Base-by-base conservation (phyloP, 1,140 invertebrate genomes). In the Apocrypta bakeri region DNA sequence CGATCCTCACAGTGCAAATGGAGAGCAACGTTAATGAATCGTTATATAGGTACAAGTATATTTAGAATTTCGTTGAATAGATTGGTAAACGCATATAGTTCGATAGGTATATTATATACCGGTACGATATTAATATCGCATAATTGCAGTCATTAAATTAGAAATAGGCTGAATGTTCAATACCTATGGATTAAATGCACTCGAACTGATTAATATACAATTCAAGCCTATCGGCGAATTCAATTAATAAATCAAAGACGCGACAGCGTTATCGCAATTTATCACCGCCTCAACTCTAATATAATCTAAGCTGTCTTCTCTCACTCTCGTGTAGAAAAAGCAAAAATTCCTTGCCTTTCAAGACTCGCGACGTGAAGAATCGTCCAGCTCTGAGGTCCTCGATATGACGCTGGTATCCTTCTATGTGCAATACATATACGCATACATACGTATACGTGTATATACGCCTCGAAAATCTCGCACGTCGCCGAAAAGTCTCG, bases 401-500 rank as follows among this genome's bases (percentile, higher is more conserved):
- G 48, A n/a, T 56, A 21, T 56, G 17, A 56, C 48, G 21, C 6
- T 21, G 21, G 33, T n/a, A n/a, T n/a, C n/a, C n/a, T n/a, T n/a
- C n/a, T n/a, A n/a, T n/a, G n/a, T n/a, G n/a, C 42, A 2, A 1
- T 12, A 42, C 40, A 42, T 42, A 7, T 42, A 7, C 40, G 17
- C 21, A 56, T 17, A 48, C 4, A 42, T 14, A 48, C 48, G 17
- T 3, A 21, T 14, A 4, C 48, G 48, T 17, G 0, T 4, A 14
- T 17, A 21, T 17, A 6, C 48, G 21, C 48, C 48, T 56, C n/a
- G 17, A 56, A 71, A 29, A 33, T 56, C 72, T 74, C 40, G 25
- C 40, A 29, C 40, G 21, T 74, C 40, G 72, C 40, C 25, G 72
- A 74, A 74, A 74, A 48, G 72, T 74, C 72, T 74, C 24, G 25